Evolutionary conservation across 2,797 vertebrate species (phyloP), one percentile per base, ranked within the genome.

Genomic region (Phyllotis vaccarum): DNA sequence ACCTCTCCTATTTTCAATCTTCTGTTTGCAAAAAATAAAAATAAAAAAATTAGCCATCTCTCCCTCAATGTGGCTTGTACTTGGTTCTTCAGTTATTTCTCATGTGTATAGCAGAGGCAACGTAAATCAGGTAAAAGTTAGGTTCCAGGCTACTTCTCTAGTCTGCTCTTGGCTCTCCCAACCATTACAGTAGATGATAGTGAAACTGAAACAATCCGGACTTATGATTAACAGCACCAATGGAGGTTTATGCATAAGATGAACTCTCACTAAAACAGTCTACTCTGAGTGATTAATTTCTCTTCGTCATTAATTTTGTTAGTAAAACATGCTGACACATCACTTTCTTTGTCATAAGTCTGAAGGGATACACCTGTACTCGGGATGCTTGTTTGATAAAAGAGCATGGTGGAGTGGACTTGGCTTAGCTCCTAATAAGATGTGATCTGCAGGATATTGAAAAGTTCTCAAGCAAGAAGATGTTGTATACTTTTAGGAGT

Each of bases 191-290:
- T 62, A 85, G 31, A 92, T 21, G 43, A 49, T 17, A 93, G 40
- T 43, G 54, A 89, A 40, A 17, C 1, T 43, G 54, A 89, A 40
- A 17, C 75, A 95, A 58, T 6, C 12, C 37, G 17, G 2, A 64
- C 24, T 68, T 40, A 54, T 93, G 8, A 3, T 89, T 81, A 90
- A 78, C 14, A 92, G 52, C 7, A 89, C 46, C 34, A 79, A 66
- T 83, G 92, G 90, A 87, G 3, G 3, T 78, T 92, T 95, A 92
- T 74, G 75, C 17, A 83, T 72, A 80, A 76, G n/a, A 37, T 76
- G 37, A 95, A 72, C 29, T 76, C 52, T 92, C 66, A 88, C 64
- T 88, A 92, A 96, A 97, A 95, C 87, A 82, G 24, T 75, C 80
- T 86, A n/a, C 24, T 95, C 80, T 72, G 56, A 62, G 34, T 64